A percentile compares a stretch with the other conserved stretches of the same genome.
phyloP scores from a whole-genome alignment of 2,797 vertebrate species.

The Anisognathus igniventris region DNA sequence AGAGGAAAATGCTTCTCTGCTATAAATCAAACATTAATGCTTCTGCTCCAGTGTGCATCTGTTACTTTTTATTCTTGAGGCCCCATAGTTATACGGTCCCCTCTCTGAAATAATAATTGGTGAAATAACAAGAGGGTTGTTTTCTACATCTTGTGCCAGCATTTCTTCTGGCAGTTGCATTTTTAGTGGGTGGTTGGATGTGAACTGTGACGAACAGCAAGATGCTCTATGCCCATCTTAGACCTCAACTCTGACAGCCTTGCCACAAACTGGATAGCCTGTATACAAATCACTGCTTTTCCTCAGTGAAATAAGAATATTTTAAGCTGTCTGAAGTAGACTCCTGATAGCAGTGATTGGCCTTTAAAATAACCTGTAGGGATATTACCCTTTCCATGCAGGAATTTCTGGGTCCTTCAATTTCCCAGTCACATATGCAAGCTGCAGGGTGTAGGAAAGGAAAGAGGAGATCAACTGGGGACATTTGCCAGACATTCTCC shows the following conservation, averaged over 20 bases:
- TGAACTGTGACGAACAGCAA: background rate
- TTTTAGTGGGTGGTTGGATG: background rate
- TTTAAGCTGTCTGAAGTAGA: background rate
- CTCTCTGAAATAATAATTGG: background rate
- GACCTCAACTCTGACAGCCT: background rate
- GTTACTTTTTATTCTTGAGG: background rate
- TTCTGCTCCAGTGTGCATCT: constrained; percentile 19
- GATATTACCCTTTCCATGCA: background rate
- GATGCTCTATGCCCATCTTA: background rate
- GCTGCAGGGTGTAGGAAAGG: background rate
- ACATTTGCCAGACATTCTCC: background rate
- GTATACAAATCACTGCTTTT: background rate
- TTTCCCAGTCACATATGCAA: background rate
- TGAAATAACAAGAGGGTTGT: background rate
- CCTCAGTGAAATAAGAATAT: background rate
- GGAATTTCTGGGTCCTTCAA: background rate
- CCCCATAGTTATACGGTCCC: background rate
- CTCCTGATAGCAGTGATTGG: background rate
- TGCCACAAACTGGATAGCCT: background rate
- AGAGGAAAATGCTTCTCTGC: constrained; percentile 20
- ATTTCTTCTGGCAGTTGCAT: background rate
- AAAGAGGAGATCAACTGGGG: background rate
- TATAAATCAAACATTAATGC: constrained; percentile 19
- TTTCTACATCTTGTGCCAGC: background rate
- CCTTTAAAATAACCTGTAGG: background rate